Evolutionary conservation across 2,113 vertebrate genomes (phyloP).

Genomic region (Nothocercus julius): DNA sequence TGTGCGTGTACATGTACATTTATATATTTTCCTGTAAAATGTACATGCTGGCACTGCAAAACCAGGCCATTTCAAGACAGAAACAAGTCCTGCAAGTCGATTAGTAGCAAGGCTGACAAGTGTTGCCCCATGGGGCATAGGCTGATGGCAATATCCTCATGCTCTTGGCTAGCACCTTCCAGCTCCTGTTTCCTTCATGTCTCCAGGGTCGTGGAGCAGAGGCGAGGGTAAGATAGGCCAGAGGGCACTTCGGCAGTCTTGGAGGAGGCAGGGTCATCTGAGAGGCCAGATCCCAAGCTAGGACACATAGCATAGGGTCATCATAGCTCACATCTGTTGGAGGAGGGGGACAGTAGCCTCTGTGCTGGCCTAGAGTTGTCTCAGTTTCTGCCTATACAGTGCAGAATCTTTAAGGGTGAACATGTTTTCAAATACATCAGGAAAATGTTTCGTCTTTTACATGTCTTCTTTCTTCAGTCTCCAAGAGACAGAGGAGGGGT

Average conservation of each 20-base stretch:
- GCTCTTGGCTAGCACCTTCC: not conserved
- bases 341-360: not conserved
- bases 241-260: not conserved
- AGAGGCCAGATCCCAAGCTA: not conserved
- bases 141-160: not conserved
- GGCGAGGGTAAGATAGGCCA: too few relatives aligned
- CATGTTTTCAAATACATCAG: not conserved
- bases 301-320: rapidly evolving
- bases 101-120: not conserved
- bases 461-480: not conserved
- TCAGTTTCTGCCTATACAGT: not conserved
- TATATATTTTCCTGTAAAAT: too few relatives aligned
- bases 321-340: not conserved
- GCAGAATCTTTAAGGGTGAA: not conserved
- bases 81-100: not conserved
- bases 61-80: not conserved
- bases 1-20: too few relatives aligned
- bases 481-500: not conserved
- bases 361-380: not conserved
- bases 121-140: not conserved
- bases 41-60: not conserved
- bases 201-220: not conserved
- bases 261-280: not conserved
- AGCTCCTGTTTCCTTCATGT: not conserved
- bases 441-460: not conserved